Evolutionary conservation across 2,888 invertebrate species (phyloP).

Genomic region (Thera britannica): DNA sequence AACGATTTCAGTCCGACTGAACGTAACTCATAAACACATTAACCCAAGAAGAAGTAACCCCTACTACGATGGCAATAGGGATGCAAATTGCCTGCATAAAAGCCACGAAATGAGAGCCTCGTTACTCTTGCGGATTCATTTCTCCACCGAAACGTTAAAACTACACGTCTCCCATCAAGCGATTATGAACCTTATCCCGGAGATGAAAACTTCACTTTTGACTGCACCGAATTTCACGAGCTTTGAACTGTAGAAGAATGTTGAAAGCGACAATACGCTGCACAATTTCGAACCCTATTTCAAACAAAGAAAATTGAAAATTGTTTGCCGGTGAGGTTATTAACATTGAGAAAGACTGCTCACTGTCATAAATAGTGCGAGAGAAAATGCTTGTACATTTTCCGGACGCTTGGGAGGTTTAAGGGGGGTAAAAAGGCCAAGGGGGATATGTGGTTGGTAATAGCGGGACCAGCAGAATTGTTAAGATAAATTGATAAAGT

Average conservation of each 20-base stretch:
- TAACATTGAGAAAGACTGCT: conserved; percentile 56
- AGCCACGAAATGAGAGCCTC: conserved; percentile 46
- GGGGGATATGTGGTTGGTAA: conserved; percentile 47
- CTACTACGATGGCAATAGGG: conserved; percentile 48
- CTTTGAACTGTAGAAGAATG: conserved; percentile 37
- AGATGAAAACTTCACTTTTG: conserved; percentile 53
- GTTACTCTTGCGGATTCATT: conserved; percentile 52
- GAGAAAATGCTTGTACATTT: conserved; percentile 59
- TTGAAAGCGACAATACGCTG: conserved; percentile 44
- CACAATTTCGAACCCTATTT: conserved; percentile 50
- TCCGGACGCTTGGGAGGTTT: conserved; percentile 41
- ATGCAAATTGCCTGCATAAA: conserved; percentile 49
- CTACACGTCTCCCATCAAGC: conserved; percentile 47
- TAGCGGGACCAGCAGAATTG: conserved; percentile 44
- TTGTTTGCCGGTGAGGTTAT: conserved; percentile 46
- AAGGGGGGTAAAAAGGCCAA: conserved; percentile 36
- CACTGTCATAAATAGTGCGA: conserved; percentile 55
- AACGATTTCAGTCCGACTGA: conserved; percentile 56
- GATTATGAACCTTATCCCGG: conserved; percentile 57
- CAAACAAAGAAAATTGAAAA: conserved; percentile 43
- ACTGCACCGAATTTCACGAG: conserved; percentile 44
- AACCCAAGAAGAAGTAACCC: conserved; percentile 48
- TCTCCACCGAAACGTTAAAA: conserved; percentile 53
- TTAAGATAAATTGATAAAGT: conserved; percentile 61
- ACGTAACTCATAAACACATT: conserved; percentile 44